Evolutionary conservation across 2,888 invertebrate species (phyloP).

Genomic region (Sinohyriopsis cumingii): DNA sequence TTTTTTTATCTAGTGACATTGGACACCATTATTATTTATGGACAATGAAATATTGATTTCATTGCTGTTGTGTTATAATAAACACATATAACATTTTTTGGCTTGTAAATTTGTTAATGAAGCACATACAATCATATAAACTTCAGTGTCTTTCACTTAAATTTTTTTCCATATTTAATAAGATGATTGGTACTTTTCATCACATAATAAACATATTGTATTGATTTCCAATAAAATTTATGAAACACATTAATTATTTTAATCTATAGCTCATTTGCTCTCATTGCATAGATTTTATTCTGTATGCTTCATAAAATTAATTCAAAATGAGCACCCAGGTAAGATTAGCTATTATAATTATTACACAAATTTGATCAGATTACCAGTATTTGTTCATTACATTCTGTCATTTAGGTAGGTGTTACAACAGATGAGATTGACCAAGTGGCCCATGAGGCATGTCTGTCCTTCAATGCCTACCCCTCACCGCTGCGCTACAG

Average conservation of each 20-base stretch:
- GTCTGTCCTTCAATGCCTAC: slow-evolving; percentile 84
- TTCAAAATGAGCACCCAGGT: background rate
- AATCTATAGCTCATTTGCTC: no score
- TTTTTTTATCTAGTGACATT: no score
- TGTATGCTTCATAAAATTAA: background rate
- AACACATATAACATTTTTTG: no score
- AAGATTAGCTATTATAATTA: background rate
- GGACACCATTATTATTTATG: no score
- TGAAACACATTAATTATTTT: no score
- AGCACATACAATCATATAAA: no score
- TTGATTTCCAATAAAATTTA: background rate
- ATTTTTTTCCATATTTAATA: background rate
- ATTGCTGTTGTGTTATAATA: no score
- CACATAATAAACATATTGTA: background rate
- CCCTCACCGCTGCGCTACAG: slow-evolving; percentile 91
- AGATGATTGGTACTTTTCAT: background rate
- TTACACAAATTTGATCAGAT: background rate
- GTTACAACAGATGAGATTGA: slow-evolving; percentile 90
- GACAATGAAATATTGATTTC: no score
- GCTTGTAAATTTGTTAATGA: no score
- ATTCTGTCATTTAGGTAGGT: slow-evolving; percentile 73
- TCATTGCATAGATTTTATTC: background rate
- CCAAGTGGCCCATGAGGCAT: slow-evolving; percentile 80
- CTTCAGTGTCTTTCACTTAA: no score
- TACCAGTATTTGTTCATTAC: background rate